A percentile compares a stretch with the other conserved stretches of the same genome.
These are phyloP conservation scores for Bothrops jararaca DNA, from an alignment of 2,113 vertebrate genomes.

Conservation along the genomic window DNA sequence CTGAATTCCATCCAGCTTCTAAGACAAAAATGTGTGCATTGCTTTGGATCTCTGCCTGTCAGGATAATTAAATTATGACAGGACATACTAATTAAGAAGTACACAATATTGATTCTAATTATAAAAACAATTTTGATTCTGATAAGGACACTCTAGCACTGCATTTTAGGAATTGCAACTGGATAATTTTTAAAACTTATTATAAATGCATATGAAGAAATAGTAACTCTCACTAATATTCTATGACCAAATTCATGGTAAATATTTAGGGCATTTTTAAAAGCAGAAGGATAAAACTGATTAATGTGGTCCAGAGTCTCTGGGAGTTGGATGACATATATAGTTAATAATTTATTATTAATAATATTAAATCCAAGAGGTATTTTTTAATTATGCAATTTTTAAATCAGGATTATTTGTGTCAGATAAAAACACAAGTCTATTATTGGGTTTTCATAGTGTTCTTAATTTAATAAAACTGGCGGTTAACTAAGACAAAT, in stretches of 20 bases:
- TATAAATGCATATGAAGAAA: background rate
- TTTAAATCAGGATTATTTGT: slow-evolving; percentile 26
- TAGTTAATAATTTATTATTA: background rate
- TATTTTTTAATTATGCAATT: slow-evolving; percentile 10
- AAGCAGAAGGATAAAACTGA: background rate
- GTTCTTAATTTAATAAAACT: slow-evolving; percentile 51
- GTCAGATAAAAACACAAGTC: slow-evolving; percentile 12
- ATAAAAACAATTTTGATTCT: background rate
- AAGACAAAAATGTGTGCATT: background rate
- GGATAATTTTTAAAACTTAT: background rate
- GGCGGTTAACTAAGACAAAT: slow-evolving; percentile 46
- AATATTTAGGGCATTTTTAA: background rate
- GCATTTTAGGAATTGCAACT: background rate
- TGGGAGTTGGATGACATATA: background rate
- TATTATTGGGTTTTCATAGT: slow-evolving; percentile 44
- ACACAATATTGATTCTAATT: background rate
- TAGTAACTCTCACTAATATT: background rate
- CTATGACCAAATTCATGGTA: background rate
- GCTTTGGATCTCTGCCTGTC: background rate
- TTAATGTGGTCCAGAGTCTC: background rate
- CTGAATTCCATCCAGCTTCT: background rate
- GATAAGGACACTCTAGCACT: background rate
- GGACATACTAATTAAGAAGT: background rate
- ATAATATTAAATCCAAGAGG: background rate
- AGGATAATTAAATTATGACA: background rate